Evolutionary conservation across 2,888 invertebrate species (phyloP).

Genomic region (Ennomos quercinarius): DNA sequence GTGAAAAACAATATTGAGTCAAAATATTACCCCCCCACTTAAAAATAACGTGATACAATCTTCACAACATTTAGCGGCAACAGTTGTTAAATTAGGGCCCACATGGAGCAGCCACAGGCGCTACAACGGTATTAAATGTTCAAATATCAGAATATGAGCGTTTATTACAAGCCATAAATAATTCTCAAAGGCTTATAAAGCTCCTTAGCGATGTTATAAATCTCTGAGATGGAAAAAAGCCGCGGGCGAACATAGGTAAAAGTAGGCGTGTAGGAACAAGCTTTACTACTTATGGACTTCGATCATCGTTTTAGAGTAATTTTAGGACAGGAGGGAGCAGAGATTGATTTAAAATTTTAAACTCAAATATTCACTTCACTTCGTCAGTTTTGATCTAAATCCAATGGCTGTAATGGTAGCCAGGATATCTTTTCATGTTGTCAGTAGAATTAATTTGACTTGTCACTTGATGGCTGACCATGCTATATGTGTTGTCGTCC

Average conservation of each 20-base stretch:
- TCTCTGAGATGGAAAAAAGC: slow-evolving; percentile 43
- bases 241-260: slow-evolving; percentile 34
- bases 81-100: slow-evolving; percentile 37
- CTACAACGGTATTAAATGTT: slow-evolving; percentile 40
- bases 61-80: slow-evolving; percentile 31
- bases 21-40: slow-evolving; percentile 21
- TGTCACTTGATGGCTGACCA: too few relatives aligned
- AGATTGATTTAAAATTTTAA: too few relatives aligned
- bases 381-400: too few relatives aligned
- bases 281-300: slow-evolving; percentile 8
- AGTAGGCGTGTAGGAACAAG: slow-evolving; percentile 4
- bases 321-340: too few relatives aligned
- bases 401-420: too few relatives aligned
- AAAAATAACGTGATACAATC: slow-evolving; percentile 31
- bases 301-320: background rate
- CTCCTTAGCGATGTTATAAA: slow-evolving; percentile 45
- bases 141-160: slow-evolving; percentile 45
- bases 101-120: slow-evolving; percentile 34
- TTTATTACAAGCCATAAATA: slow-evolving; percentile 46
- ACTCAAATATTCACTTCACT: too few relatives aligned
- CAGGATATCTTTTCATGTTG: too few relatives aligned
- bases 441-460: too few relatives aligned
- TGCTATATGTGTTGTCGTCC: too few relatives aligned
- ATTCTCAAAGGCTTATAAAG: slow-evolving; percentile 46
- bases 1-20: slow-evolving; percentile 5